These are phyloP conservation scores for Diacarnus erythraeanus DNA, from an alignment of 37 sponge, comb jelly and placozoan genomes.

Conservation along the genomic window DNA sequence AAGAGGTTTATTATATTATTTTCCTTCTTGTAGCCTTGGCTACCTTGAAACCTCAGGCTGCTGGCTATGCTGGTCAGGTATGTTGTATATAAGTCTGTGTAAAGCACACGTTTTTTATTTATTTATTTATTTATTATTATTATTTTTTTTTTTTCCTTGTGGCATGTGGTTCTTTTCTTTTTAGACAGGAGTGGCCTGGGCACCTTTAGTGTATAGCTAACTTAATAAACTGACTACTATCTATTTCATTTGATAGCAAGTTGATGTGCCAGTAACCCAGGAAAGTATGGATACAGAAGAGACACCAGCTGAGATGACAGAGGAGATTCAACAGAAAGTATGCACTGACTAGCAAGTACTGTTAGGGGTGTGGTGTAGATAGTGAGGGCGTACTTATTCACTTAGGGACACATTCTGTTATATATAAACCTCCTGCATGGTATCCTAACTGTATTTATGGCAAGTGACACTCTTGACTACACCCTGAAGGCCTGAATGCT, in stretches of 20 bases:
- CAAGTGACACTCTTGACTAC: no score
- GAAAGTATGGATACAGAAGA: slow-evolving; percentile 5
- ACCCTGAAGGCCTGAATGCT: no score
- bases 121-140: no score
- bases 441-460: no score
- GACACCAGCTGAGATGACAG: slow-evolving; percentile 70
- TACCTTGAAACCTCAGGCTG: slow-evolving; percentile 89
- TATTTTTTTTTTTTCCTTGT: no score
- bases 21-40: slow-evolving; percentile 87
- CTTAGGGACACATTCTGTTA: no score
- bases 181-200: neutral
- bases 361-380: no score
- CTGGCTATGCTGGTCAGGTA: slow-evolving; percentile 47
- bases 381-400: no score
- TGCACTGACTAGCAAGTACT: no score
- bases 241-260: neutral
- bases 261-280: neutral
- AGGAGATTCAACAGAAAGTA: slow-evolving; percentile 75
- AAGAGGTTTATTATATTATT: neutral
- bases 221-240: neutral
- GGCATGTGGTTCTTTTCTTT: neutral
- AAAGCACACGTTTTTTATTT: no score
- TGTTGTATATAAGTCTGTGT: no score
- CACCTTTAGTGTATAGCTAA: neutral
- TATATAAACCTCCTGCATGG: no score